These are phyloP conservation scores for Trachelus tabidus DNA, from an alignment of 2,888 invertebrate species.

Conservation along the genomic window DNA sequence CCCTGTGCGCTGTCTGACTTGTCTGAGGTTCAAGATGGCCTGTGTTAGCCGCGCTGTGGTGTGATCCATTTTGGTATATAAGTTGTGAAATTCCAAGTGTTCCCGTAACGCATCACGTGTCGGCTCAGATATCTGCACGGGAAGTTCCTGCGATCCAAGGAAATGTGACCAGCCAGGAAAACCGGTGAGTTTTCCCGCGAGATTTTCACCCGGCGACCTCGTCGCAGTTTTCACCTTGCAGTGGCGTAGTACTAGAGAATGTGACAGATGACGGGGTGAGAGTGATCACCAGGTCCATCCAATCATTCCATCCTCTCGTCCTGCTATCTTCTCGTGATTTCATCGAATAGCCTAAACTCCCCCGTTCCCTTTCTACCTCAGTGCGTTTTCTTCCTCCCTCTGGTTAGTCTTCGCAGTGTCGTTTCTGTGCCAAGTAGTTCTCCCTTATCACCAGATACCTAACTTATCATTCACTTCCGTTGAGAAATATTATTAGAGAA, in stretches of 20 bases:
- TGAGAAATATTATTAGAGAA: background rate
- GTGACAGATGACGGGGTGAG: constrained; percentile 3
- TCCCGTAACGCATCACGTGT: background rate
- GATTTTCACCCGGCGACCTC: constrained; percentile 2
- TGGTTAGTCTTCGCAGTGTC: background rate
- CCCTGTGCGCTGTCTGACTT: constrained; percentile 24
- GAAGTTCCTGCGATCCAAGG: constrained; percentile 8
- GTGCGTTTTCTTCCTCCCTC: background rate
- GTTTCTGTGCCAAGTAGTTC: background rate
- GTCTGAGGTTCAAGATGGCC: constrained; percentile 39
- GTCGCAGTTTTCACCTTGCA: background rate
- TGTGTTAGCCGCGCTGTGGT: constrained; percentile 32
- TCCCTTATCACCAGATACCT: background rate
- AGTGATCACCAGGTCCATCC: background rate
- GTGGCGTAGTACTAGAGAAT: background rate
- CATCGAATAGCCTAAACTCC: background rate
- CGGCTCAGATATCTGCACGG: background rate
- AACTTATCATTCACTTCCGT: background rate
- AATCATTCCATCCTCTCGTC: too few relatives aligned
- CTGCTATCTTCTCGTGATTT: background rate
- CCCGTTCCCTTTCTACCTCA: background rate
- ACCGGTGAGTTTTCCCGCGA: constrained; percentile 37
- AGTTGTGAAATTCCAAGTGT: background rate
- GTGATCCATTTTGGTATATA: constrained; percentile 8
- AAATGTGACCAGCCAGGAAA: constrained; percentile 40